These are phyloP conservation scores for Zophobas atratus DNA, from an alignment of 1,140 invertebrate genomes.

Conservation along the genomic window DNA sequence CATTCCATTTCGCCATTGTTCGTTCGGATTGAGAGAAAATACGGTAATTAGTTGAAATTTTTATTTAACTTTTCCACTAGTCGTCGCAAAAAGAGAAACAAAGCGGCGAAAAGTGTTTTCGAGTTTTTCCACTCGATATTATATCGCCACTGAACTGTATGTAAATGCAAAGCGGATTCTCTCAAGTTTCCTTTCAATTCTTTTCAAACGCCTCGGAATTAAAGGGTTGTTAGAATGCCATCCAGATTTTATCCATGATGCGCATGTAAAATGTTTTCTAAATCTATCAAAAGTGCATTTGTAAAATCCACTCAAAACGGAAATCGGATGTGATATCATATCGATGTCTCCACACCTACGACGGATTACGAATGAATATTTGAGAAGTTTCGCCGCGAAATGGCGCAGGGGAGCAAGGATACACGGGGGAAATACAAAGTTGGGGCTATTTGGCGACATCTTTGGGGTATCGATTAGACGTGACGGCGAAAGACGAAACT, in stretches of 20 bases:
- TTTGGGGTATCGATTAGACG: not conserved
- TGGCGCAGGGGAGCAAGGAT: conserved; percentile 12
- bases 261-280: conserved; percentile 44
- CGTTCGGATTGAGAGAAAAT: too few species aligned
- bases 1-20: too few species aligned
- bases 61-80: too few species aligned
- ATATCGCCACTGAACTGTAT: conserved; percentile 13
- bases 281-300: conserved; percentile 48
- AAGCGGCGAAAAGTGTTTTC: too few species aligned
- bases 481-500: too few species aligned
- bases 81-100: too few species aligned
- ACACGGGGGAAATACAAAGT: conserved; percentile 45
- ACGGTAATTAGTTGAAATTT: too few species aligned
- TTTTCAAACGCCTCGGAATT: conserved; percentile 20
- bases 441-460: conserved; percentile 33
- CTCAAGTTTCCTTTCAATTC: conserved; percentile 36
- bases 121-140: not conserved
- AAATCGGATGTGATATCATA: conserved; percentile 32
- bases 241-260: conserved; percentile 37
- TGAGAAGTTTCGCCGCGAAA: conserved; percentile 35
- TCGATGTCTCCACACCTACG: conserved; percentile 8
- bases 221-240: conserved; percentile 39
- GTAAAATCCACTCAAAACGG: conserved; percentile 29
- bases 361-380: conserved; percentile 45
- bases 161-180: conserved; percentile 10